Conservation (phyloP, 2,113 vertebrate species). For the Pelvicachromis taeniatus region DNA sequence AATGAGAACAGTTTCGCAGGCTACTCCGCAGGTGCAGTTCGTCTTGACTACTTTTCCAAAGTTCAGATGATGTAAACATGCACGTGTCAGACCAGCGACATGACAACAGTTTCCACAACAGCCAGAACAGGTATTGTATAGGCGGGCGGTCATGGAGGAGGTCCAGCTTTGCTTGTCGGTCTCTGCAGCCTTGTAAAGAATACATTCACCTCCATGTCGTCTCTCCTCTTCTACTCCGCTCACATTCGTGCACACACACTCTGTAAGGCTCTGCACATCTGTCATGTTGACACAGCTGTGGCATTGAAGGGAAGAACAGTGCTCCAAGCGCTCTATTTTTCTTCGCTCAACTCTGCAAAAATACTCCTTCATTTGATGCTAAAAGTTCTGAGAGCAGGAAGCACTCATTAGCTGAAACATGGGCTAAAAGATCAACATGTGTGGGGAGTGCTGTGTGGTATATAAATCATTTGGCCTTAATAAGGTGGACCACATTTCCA, state of each 20-base stretch:
- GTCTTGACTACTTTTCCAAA: conserved; percentile 27
- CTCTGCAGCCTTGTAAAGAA: conserved; percentile 22
- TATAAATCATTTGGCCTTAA: conserved; percentile 55
- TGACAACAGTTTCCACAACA: background rate
- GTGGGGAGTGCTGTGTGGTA: conserved; percentile 18
- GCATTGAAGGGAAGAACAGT: conserved; percentile 70
- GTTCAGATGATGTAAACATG: conserved; percentile 17
- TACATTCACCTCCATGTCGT: conserved; percentile 20
- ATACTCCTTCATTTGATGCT: conserved; percentile 63
- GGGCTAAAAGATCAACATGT: conserved; percentile 60
- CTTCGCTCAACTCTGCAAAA: conserved; percentile 63
- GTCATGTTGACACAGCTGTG: conserved; percentile 79
- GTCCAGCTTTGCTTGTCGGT: background rate
- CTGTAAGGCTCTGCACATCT: conserved; percentile 54
- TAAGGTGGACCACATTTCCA: conserved; percentile 26
- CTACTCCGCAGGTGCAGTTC: conserved; percentile 6
- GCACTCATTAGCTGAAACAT: conserved; percentile 55
- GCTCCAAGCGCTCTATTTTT: conserved; percentile 69
- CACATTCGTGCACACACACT: background rate
- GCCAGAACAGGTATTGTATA: background rate
- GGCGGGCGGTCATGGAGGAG: background rate
- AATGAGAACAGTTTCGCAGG: conserved; percentile 17
- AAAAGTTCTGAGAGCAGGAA: conserved; percentile 57
- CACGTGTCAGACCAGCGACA: conserved; percentile 14
- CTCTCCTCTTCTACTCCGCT: background rate